Evolutionary conservation across 2,797 vertebrate genomes (phyloP).

Genomic region (Leptatherina wallacei): DNA sequence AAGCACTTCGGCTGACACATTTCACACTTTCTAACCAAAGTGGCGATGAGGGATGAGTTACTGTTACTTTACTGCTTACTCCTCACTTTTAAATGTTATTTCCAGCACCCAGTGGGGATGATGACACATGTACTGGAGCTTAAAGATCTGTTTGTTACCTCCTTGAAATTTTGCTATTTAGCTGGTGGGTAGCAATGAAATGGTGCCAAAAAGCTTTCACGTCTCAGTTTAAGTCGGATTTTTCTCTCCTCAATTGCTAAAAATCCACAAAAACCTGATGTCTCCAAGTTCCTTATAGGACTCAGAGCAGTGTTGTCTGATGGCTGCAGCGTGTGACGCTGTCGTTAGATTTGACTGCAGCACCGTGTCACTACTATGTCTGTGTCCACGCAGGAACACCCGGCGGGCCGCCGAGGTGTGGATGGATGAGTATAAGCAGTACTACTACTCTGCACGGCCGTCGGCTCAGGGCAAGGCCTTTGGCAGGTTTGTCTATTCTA

Average conservation of each 20-base stretch:
- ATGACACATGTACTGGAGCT: neutral
- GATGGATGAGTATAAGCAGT: slow-evolving; percentile 99
- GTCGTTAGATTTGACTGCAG: slow-evolving; percentile 26
- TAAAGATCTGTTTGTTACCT: neutral
- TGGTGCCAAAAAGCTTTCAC: neutral
- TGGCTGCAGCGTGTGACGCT: neutral
- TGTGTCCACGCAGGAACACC: slow-evolving; percentile 88
- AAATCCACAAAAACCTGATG: neutral
- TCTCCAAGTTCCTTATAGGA: neutral
- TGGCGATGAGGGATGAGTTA: neutral
- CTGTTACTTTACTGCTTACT: neutral
- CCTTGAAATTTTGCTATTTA: neutral
- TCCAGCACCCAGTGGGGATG: neutral
- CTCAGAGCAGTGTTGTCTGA: neutral
- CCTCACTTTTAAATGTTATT: neutral
- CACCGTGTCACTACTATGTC: slow-evolving; percentile 25
- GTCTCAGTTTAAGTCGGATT: neutral
- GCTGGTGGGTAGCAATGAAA: neutral
- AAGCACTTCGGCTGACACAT: neutral
- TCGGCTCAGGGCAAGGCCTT: slow-evolving; percentile 95
- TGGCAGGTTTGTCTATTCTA: slow-evolving; percentile 86
- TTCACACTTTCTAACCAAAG: slow-evolving; percentile 6
- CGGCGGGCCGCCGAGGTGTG: slow-evolving; percentile 96
- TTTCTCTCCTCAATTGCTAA: neutral
- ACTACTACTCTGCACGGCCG: slow-evolving; percentile 95